Percentiles rank a stretch among this genome's conserved stretches.
phyloP scores from a whole-genome alignment of 2,888 invertebrate genomes.

The Cephus pulcher region DNA sequence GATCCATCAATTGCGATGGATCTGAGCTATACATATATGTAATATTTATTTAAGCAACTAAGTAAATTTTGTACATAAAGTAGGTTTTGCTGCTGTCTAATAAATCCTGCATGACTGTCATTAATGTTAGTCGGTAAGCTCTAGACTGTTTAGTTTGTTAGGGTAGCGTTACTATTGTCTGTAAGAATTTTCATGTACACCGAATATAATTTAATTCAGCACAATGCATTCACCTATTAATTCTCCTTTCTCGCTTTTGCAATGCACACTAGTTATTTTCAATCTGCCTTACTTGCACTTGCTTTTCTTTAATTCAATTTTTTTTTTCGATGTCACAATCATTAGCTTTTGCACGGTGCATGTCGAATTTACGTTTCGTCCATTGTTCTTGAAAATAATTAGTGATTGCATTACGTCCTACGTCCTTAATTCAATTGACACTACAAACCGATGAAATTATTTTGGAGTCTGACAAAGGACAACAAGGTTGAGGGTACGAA shows the following conservation, averaged over 20 bases:
- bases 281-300: slow-evolving; percentile 8
- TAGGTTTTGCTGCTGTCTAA: neutral
- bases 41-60: neutral
- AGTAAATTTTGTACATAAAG: neutral
- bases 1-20: neutral
- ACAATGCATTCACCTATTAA: slow-evolving; percentile 3
- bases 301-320: slow-evolving; percentile 1
- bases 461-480: neutral
- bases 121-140: neutral
- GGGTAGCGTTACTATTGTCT: neutral
- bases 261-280: slow-evolving; percentile 26
- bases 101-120: neutral
- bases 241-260: slow-evolving; percentile 15
- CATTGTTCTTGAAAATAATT: slow-evolving; percentile 20
- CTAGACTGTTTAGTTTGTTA: neutral
- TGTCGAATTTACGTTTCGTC: slow-evolving; percentile 1
- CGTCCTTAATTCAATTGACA: neutral
- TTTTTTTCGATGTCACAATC: neutral
- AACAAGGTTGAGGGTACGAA: neutral
- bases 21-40: neutral
- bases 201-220: neutral
- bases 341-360: slow-evolving; percentile 18
- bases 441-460: neutral
- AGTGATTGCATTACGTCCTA: slow-evolving; percentile 15
- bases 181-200: neutral